Conservation (phyloP, 1,140 invertebrate genomes). For the Calycopis cecrops region DNA sequence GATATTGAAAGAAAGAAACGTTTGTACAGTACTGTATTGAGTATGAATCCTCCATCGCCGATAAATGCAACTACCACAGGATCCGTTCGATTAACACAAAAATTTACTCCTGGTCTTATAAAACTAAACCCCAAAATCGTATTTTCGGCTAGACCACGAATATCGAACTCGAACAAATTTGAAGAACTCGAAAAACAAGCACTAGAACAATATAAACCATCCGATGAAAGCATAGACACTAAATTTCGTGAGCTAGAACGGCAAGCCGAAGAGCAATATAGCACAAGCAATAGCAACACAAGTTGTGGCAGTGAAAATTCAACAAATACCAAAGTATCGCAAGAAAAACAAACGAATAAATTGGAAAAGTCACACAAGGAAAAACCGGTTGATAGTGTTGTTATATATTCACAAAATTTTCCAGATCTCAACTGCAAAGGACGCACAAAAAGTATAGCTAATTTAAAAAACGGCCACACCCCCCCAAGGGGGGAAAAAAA, state of each 20-base stretch:
- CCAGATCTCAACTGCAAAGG: conserved; percentile 55
- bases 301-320: conserved; percentile 64
- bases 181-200: conserved; percentile 70
- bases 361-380: conserved; percentile 57
- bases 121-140: conserved; percentile 62
- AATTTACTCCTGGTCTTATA: conserved; percentile 53
- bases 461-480: conserved; percentile 70
- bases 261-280: conserved; percentile 68
- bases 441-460: conserved; percentile 50
- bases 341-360: conserved; percentile 32
- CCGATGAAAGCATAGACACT: conserved; percentile 69
- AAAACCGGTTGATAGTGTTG: conserved; percentile 55
- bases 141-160: conserved; percentile 41
- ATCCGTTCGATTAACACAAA: conserved; percentile 52
- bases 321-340: conserved; percentile 34
- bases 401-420: conserved; percentile 68
- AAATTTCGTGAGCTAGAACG: conserved; percentile 66
- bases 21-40: conserved; percentile 63
- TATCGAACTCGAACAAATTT: conserved; percentile 54
- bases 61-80: conserved; percentile 39
- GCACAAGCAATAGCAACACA: conserved; percentile 65
- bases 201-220: conserved; percentile 69
- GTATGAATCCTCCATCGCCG: conserved; percentile 51
- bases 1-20: conserved; percentile 56
- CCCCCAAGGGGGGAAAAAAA: conserved; percentile 71